Evolutionary conservation across 2,888 invertebrate species (phyloP), one percentile per base, ranked within the genome.

Genomic region (Tortrix viridana): DNA sequence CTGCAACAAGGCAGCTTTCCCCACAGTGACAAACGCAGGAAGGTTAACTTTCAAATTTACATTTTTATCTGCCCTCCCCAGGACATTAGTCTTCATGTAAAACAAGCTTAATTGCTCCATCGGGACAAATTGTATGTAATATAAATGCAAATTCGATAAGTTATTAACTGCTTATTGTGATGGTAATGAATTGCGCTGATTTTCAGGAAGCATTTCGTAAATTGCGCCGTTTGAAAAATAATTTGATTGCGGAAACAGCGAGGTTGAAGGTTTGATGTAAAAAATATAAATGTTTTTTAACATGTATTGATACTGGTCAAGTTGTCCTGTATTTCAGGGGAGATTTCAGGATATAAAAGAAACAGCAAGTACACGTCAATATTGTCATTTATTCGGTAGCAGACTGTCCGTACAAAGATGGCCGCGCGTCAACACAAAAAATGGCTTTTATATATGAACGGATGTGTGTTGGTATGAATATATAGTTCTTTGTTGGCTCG

Each of bases 61-160:
- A 83, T 85, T 84, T 84, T 81, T 80, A 80, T 81, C 61, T 60
- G 65, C 66, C 71, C 71, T 73, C 79, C 72, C 72, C 72, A 49
- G 58, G 64, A 79, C 80, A 81, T 83, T 82, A 81, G 75, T 77
- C 80, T 75, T 77, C 73, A 78, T 84, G 82, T 83, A 75, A 79
- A 85, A 85, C 85, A 84, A 71, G 68, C 73, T 80, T 89, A 88
- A 89, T 89, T 85, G 84, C 77, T 79, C 77, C 76, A 74, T 75
- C 69, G 71, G 71, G 71, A 75, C 80, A 79, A 81, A 86, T 86
- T 82, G 80, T 83, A 74, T 79, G 84, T 85, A 85, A 88, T 89
- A 82, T 88, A 82, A 81, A 89, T 89, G 88, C 82, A 82, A 89
- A 89, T 88, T 53, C 38, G n/a, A 50, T n/a, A 38, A 53, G 53